Evolutionary conservation across 2,113 vertebrate genomes (phyloP), one percentile per base, ranked within the genome.

Genomic region (Lophius piscatorius): DNA sequence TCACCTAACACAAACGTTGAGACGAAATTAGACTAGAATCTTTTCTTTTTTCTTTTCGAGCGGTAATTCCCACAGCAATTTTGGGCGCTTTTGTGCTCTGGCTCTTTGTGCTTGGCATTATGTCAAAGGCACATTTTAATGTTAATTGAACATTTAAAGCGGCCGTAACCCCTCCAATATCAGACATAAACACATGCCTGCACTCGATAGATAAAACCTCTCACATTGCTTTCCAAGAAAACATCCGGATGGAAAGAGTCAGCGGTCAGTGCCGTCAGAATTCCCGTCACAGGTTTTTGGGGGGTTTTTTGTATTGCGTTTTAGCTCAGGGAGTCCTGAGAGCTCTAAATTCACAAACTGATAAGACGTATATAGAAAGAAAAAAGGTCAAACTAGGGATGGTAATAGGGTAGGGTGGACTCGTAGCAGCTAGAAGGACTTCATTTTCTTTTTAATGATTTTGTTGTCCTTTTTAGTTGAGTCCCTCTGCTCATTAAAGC

Each of bases 111-210:
- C 68, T 57, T 63, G 49, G 63, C 70, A 74, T 85, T 83, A 81
- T 82, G 79, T 85, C 78, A 76, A 51, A 58, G 68, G 46, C 63
- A 70, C 76, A 74, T 88, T 91, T 89, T 81, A 79, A 84, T 90
- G 88, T 71, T 87, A 88, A 87, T 85, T 85, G 60, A 77, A 78
- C 78, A 73, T 83, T 89, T 87, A 78, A 81, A 74, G 74, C 26
- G 34, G 45, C 33, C 65, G 39, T 34, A 66, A 66, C 88, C 85
- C 66, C 40, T 68, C 72, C 74, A 45, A 42, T 78, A 86, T 82
- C 81, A 66, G 67, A 70, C 80, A 45, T 60, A 81, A 86, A 87
- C 85, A 84, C 76, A 81, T 51, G 75, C 65, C 83, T 90, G 87
- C 76, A 59, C 74, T 73, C 58, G 49, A 80, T 55, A 88, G 90